A percentile compares a stretch with the other conserved stretches of the same genome.
These are phyloP conservation scores for Eurytoma adleriae DNA, from an alignment of 2,888 invertebrate genomes.

Conservation along the genomic window DNA sequence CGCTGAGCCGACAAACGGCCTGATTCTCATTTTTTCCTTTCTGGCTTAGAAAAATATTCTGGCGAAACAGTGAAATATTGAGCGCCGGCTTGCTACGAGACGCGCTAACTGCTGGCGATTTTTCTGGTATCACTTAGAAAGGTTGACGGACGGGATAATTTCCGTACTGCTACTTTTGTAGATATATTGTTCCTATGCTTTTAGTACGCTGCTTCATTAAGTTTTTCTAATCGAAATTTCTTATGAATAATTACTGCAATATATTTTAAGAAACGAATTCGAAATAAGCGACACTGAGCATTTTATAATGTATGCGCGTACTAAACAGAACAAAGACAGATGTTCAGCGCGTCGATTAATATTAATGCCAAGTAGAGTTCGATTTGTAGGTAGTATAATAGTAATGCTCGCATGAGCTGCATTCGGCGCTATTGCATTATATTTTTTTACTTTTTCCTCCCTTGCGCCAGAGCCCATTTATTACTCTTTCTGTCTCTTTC, in stretches of 20 bases:
- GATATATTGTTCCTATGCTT: too few relatives aligned
- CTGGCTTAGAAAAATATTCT: constrained; percentile 16
- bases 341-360: background rate
- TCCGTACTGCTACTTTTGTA: too few relatives aligned
- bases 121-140: background rate
- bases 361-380: constrained; percentile 13
- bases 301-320: too few relatives aligned
- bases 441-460: constrained; percentile 40
- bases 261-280: too few relatives aligned
- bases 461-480: constrained; percentile 32
- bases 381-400: constrained; percentile 36
- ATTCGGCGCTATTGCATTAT: constrained; percentile 29
- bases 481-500: constrained; percentile 49
- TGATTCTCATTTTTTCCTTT: constrained; percentile 25
- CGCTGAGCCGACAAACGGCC: constrained; percentile 26
- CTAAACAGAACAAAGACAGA: too few relatives aligned
- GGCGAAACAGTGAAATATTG: constrained; percentile 5
- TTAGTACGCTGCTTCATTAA: too few relatives aligned
- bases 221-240: too few relatives aligned
- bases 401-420: constrained; percentile 33
- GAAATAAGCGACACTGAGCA: too few relatives aligned
- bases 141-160: background rate
- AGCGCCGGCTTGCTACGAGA: background rate
- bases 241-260: too few relatives aligned
- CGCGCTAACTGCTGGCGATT: background rate